Evolutionary conservation across 1,140 invertebrate genomes (phyloP), one percentile per base, ranked within the genome.

Genomic region (Lutraria rhynchaena): DNA sequence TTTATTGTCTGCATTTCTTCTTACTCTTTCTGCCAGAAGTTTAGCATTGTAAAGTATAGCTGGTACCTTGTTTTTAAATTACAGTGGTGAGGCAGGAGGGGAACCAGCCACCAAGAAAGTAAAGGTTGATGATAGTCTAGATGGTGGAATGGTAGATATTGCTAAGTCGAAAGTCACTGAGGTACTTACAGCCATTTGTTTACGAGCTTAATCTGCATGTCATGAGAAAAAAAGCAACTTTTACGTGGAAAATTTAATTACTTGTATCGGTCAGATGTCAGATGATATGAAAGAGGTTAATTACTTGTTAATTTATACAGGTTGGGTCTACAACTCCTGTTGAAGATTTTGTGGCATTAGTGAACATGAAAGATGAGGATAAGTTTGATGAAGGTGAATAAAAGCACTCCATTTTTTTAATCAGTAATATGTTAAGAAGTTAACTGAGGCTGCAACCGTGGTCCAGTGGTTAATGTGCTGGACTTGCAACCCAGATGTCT

Each of bases 321-420:
- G 90, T 93, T 22, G 92, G 92, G 1, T 91, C 90, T 31, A 88
- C 89, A 9, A 91, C 87, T n/a, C 92, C 92, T 29, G 87, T 92
- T 19, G 89, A 91, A 60, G 92, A 92, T 78, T 93, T 92, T 82
- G 78, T 87, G 24, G 63, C 84, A 35, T 75, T 92, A 11, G 85
- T 89, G 41, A 85, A 81, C 53, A 82, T 81, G 70, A 90, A 88
- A 76, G 90, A 91, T 82, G 85, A 87, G 31, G 90, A 91, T 77
- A 82, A 87, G 29, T 91, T 91, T 88, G 88, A 90, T 41, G 83
- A 90, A 87, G 90, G 90, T 91, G 67, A 75, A n/a, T 65, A 24
- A 13, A 11, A n/a, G 11, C 7, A 11, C n/a, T 55, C 7, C 22
- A 22, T 55, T 15, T 22, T 55, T 55, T 55, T n/a, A 22, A n/a